Evolutionary conservation across 1,140 invertebrate genomes (phyloP), one percentile per base, ranked within the genome.

Genomic region (Drosophila kepulauana): DNA sequence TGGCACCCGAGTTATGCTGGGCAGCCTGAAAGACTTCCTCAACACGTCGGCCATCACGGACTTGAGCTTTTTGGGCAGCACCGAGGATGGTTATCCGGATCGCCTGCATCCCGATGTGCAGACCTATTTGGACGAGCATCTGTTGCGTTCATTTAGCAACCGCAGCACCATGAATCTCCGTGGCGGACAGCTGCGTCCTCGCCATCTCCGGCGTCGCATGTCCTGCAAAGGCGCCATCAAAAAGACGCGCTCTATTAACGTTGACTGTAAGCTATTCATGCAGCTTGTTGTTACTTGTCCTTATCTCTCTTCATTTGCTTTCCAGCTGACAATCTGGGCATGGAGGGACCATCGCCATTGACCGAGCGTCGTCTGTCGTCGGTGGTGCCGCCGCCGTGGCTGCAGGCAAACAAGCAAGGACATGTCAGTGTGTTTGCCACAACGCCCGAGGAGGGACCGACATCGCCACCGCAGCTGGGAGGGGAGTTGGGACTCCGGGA

Each of bases 41-140:
- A 99, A 95, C 74, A 99, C 98, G 0, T 99, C 98, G 2, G 99
- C 98, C 82, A 97, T 99, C 16, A 99, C 98, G 0, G 98, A 98
- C 93, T 93, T 99, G 33, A 99, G 97, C 93, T 99, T 99, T 91
- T 93, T 99, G 52, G 97, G 97, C 30, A 98, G 97, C 92, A 96
- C 97, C 48, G 98, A 99, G 93, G 96, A 98, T 58, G 97, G 97
- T 11, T 95, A 97, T 91, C 97, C 97, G 25, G 97, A 98, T 85
- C 96, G 95, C 93, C 91, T 97, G 41, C 96, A 97, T 92, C 95
- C 95, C 8, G 95, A 97, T 94, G 97, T 98, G 4, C 95, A 97
- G 81, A 95, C 96, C 82, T 98, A 98, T 93, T 93, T 98, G 61
- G 97, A 98, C 84, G 96, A 97, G 87, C 96, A 98, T 82, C 89